These are phyloP conservation scores for Orycteropus afer DNA, from an alignment of 2,113 vertebrate species.

Conservation along the genomic window DNA sequence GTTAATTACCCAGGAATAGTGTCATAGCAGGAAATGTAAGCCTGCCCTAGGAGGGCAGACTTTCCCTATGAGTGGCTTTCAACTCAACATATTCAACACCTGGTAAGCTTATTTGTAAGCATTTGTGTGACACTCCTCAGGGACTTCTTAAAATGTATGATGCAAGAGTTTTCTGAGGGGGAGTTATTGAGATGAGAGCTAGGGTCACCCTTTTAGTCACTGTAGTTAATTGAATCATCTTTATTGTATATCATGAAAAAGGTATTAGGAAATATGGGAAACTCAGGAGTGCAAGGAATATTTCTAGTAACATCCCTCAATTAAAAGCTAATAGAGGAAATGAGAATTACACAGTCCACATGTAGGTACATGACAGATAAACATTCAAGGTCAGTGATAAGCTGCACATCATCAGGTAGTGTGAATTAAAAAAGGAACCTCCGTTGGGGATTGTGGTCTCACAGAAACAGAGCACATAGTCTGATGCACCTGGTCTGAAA, in stretches of 20 bases:
- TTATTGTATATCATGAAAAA: background rate
- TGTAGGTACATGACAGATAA: accelerated
- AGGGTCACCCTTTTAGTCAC: background rate
- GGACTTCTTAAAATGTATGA: background rate
- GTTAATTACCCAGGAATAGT: background rate
- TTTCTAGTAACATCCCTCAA: background rate
- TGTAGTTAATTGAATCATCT: background rate
- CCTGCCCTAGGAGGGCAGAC: accelerated
- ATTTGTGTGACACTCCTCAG: background rate
- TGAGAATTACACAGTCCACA: background rate
- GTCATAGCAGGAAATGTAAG: background rate
- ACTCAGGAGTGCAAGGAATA: background rate
- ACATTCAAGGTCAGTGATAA: background rate
- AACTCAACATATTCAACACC: background rate
- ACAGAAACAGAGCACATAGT: background rate
- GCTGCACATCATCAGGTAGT: no score
- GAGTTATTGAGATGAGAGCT: background rate
- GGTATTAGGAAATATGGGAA: background rate
- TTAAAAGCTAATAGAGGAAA: background rate
- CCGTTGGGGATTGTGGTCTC: accelerated
- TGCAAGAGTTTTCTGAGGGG: background rate
- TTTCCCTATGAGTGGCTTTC: background rate
- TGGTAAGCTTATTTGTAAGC: background rate
- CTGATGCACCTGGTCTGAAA: background rate
- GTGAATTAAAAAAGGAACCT: background rate